Evolutionary conservation across 2,113 vertebrate genomes (phyloP).

Genomic region (Gasterosteus aculeatus): DNA sequence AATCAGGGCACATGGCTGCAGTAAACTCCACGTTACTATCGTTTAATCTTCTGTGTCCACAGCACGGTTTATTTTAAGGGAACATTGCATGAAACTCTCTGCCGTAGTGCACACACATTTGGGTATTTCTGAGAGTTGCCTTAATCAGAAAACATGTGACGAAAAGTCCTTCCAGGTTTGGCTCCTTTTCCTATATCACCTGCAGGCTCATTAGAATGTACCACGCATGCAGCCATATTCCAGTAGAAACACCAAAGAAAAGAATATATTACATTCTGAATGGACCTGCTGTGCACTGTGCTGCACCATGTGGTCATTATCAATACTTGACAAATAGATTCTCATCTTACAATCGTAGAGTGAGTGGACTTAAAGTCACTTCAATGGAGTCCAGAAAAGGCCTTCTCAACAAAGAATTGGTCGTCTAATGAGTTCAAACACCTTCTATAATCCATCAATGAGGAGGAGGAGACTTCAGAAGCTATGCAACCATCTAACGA

Average conservation of each 20-base stretch:
- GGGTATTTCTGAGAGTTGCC: no score
- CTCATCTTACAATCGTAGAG: not conserved
- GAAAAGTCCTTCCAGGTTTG: not conserved
- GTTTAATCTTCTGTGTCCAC: not conserved
- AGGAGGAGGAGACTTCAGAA: not conserved
- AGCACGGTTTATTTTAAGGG: not conserved
- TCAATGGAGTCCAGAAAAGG: not conserved
- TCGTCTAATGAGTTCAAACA: not conserved
- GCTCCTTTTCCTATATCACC: not conserved
- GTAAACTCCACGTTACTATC: not conserved
- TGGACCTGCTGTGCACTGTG: not conserved
- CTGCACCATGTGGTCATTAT: not conserved
- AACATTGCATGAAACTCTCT: not conserved
- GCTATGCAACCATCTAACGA: constrained; percentile 5
- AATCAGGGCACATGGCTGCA: not conserved
- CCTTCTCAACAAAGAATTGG: not conserved
- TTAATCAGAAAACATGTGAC: no score
- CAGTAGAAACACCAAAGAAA: not conserved
- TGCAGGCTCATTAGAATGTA: not conserved
- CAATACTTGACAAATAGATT: not conserved
- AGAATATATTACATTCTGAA: not conserved
- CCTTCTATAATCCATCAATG: not conserved
- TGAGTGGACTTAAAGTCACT: not conserved
- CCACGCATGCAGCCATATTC: not conserved
- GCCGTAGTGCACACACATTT: not conserved